Conservation (phyloP, 1,140 invertebrate species). For the Chlorops oryzae region DNA sequence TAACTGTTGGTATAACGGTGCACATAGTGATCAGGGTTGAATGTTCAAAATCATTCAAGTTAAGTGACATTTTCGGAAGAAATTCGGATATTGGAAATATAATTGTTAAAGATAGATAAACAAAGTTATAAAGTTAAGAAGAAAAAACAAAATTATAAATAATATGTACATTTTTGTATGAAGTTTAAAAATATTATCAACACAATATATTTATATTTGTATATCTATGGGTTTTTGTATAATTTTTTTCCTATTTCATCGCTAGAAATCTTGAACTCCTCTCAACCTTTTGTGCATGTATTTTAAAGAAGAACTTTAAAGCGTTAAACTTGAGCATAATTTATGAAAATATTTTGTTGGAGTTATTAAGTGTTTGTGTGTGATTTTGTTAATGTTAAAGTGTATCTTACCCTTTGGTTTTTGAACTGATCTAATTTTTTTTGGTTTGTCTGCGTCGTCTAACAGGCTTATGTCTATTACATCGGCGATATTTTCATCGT, state of each 20-base stretch:
- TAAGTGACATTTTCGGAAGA: no score
- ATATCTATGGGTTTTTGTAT: slow-evolving; percentile 5
- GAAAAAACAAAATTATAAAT: no score
- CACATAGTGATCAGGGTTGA: no score
- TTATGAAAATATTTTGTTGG: neutral
- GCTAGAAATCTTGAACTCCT: no score
- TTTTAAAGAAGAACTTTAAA: neutral
- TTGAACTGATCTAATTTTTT: slow-evolving; percentile 42
- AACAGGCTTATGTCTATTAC: slow-evolving; percentile 43
- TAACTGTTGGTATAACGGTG: no score
- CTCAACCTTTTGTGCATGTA: no score
- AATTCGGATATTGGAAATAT: no score
- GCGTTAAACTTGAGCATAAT: neutral
- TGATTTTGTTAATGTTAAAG: slow-evolving; percentile 7
- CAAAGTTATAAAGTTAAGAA: no score
- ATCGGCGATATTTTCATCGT: slow-evolving; percentile 43
- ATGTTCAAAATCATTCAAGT: no score
- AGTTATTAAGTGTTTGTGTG: neutral
- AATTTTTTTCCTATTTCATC: neutral
- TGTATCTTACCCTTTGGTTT: slow-evolving; percentile 44
- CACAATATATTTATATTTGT: neutral
- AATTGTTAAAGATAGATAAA: no score
- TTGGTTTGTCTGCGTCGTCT: slow-evolving; percentile 31
- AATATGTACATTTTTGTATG: no score
- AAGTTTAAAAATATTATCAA: no score